Percentiles rank a stretch among this genome's conserved stretches.
Evolutionary conservation across 2,888 invertebrate species (phyloP).

Genomic region (Sinodicranocentrus sp.): DNA sequence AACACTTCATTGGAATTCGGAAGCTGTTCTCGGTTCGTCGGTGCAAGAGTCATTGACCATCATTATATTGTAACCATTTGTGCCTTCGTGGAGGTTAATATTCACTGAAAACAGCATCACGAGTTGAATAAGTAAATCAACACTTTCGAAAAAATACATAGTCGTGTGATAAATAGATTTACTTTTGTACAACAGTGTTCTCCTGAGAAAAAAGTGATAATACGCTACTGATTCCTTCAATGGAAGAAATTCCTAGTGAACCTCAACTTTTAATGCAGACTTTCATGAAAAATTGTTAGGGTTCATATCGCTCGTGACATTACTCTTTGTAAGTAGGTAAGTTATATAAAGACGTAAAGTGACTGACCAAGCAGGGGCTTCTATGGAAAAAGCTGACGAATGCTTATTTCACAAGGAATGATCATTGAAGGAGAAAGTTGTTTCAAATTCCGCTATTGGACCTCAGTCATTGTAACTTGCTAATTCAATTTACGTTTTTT

Average conservation of each 20-base stretch:
- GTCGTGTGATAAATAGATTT: slow-evolving; percentile 2
- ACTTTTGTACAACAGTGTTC: neutral
- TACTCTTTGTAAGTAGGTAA: too few relatives aligned
- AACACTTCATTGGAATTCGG: slow-evolving; percentile 62
- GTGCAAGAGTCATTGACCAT: slow-evolving; percentile 51
- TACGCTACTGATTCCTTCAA: too few relatives aligned
- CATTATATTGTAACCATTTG: slow-evolving; percentile 29
- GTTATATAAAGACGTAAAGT: too few relatives aligned
- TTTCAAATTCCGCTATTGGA: neutral
- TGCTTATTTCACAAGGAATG: neutral
- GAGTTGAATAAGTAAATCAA: too few relatives aligned
- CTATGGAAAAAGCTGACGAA: too few relatives aligned
- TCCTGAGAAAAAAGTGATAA: neutral
- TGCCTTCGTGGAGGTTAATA: neutral
- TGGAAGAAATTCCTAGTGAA: slow-evolving; percentile 5
- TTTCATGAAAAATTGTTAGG: neutral
- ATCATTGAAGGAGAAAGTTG: slow-evolving; percentile 57
- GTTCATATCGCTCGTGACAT: slow-evolving; percentile 31
- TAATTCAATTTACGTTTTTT: too few relatives aligned
- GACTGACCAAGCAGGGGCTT: too few relatives aligned
- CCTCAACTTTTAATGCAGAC: neutral
- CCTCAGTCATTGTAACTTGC: too few relatives aligned
- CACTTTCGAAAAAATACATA: too few relatives aligned
- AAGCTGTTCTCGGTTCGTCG: slow-evolving; percentile 34
- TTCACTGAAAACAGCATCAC: neutral